Base-by-base conservation (phyloP, 2,888 invertebrate genomes). In the Parthenolecanium corni region DNA sequence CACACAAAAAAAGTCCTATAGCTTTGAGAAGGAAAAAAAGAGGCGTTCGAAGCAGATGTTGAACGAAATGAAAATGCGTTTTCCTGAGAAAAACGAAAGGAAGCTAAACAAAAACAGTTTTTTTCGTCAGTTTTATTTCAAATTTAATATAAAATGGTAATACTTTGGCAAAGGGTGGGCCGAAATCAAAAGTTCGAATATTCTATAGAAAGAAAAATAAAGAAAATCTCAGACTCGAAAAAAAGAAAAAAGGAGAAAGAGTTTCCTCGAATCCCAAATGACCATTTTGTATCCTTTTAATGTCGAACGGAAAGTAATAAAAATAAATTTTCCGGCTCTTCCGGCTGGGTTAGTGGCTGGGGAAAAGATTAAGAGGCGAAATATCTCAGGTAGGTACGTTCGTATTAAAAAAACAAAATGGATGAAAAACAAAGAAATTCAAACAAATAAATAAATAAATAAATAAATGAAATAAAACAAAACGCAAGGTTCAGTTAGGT, bases 81-180 rank as follows among this genome's bases (percentile, higher is more conserved):
- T 24, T 54, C 24, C 6, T 14, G n/a, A n/a, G 44, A 44, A 31
- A 31, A 6, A 31, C 31, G 31, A 31, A 31, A 31, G 31, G 9
- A 31, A 6, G 31, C 9, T 31, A 9, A 31, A 31, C 31, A 31
- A 9, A 31, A 31, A 31, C 54, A 14, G 40, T 54, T 54, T 42
- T 23, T 40, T 42, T 54, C 23, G 54, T 40, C 5, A 54, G 54
- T 54, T 54, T 42, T 42, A 42, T 54, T 54, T 42, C 54, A 40
- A 54, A 54, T 54, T 54, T 54, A 54, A 54, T 54, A 54, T 54
- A 54, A 54, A 54, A 54, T 54, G 38, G 54, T 54, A 42, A 54
- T 54, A 54, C 54, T 20, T 23, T 23, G 23, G 42, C 38, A 54
- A 54, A 54, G 38, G 42, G 36, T 42, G 54, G n/a, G 14, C 21